Evolutionary conservation across 2,888 invertebrate genomes (phyloP), one percentile per base, ranked within the genome.

Genomic region (Drosophila quinaria): DNA sequence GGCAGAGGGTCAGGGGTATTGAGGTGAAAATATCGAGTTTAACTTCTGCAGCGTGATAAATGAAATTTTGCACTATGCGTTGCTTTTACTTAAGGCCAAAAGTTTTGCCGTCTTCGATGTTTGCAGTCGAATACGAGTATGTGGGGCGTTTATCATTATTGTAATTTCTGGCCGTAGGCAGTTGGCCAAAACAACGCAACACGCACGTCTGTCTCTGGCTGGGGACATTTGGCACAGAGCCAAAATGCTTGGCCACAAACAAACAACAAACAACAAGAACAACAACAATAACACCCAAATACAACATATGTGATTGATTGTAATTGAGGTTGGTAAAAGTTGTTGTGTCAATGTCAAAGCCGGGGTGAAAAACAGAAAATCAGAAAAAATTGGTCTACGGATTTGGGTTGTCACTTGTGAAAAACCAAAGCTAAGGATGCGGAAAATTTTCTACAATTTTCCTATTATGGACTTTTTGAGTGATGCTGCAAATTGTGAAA

Each of bases 271-370:
- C 17, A 46, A 39, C 47, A 59, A 64, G 25, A 62, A 47, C 49
- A 46, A 54, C 70, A 74, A 56, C 35, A 41, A 42, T 35, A 56
- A 64, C 54, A 64, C 56, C 74, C 50, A 51, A 64, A 64, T 39
- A 69, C 75, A 75, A 78, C 86, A 90, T 78, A 72, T 84, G 89
- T 90, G 89, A 88, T 88, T 88, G 89, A 88, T 88, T 87, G 87
- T 87, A 89, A 90, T 90, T 89, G 90, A 82, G 90, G 82, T 82
- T 80, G 78, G 90, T 84, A 88, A 88, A 89, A 90, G 88, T 87
- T 90, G 86, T 73, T 79, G 72, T 88, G 84, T 87, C 85, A 82
- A 82, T 82, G 89, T 84, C 84, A 89, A 80, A 83, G 74, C 63
- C 58, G 52, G 44, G 61, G 46, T 63, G 51, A 52, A 51, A n/a